Evolutionary conservation across 2,888 invertebrate genomes (phyloP), one percentile per base, ranked within the genome.

Genomic region (Tetragnatha montana): DNA sequence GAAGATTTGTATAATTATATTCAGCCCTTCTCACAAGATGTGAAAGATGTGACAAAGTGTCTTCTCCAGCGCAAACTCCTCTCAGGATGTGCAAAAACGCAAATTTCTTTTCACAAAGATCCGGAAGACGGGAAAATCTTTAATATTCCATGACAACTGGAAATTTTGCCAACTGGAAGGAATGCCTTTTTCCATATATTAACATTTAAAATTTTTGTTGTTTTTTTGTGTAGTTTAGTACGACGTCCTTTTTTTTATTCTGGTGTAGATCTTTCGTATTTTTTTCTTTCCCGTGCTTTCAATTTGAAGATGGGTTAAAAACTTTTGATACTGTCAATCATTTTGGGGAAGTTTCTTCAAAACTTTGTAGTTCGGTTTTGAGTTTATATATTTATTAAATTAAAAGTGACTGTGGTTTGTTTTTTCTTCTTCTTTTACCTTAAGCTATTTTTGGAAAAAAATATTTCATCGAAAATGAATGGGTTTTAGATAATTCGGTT

Each of bases 1-100:
- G 51, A 10, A 82, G 82, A 73, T 82, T 82, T 60, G 51, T 82
- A 74, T 82, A 82, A 82, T 82, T 82, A 75, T 73, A 71, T 82
- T 74, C 73, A 71, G 82, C n/a, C 17, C 17, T 60, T 60, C 17
- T 60, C 60, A 60, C 35, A 60, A 60, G 60, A 60, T 6, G 60
- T 10, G 21, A 35, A 51, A 73, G 51, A 50, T 82, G 74, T 73
- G 82, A 82, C 82, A 35, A 82, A 60, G 51, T n/a, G 73, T 82
- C 73, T 74, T 21, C 22, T 68, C 60, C 12, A 19, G 35, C n/a
- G n/a, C 17, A 82, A 51, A 82, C 74, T 82, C 82, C 51, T 74
- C 60, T 73, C n/a, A 17, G 17, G 51, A 70, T 14, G n/a, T 6
- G 19, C n/a, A 21, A 70, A 81, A 35, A 71, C 70, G 21, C 60